Conservation (phyloP, 2,113 vertebrate genomes). For the Corythaixoides concolor region DNA sequence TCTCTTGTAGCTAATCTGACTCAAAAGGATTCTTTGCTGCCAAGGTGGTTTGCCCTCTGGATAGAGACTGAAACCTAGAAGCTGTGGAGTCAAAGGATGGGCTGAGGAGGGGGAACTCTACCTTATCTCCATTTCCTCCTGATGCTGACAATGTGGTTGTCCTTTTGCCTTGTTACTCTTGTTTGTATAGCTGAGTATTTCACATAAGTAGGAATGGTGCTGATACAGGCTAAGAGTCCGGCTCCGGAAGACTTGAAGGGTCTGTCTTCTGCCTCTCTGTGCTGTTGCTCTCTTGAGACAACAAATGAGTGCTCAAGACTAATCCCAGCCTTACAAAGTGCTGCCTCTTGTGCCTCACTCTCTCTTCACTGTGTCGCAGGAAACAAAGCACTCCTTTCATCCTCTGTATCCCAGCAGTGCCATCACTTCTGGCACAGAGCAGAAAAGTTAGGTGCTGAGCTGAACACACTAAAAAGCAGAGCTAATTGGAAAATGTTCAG, state of each 20-base stretch:
- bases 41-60: not conserved
- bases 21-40: not conserved
- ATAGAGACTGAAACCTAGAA: not conserved
- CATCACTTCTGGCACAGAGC: not conserved
- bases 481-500: not conserved
- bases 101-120: not conserved
- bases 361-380: not conserved
- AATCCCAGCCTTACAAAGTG: not conserved
- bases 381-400: not conserved
- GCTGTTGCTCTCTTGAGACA: not conserved
- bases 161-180: not conserved
- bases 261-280: not conserved
- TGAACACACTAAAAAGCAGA: not conserved
- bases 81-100: not conserved
- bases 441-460: not conserved
- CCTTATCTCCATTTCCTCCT: not conserved
- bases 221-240: not conserved
- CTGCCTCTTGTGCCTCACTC: accelerated
- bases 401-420: not conserved
- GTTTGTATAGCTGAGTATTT: not conserved
- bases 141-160: not conserved
- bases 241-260: not conserved
- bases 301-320: not conserved
- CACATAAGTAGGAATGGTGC: not conserved
- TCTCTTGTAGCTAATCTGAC: not conserved